Conservation (phyloP, 1,140 invertebrate species). For the Drosophila leontia region DNA sequence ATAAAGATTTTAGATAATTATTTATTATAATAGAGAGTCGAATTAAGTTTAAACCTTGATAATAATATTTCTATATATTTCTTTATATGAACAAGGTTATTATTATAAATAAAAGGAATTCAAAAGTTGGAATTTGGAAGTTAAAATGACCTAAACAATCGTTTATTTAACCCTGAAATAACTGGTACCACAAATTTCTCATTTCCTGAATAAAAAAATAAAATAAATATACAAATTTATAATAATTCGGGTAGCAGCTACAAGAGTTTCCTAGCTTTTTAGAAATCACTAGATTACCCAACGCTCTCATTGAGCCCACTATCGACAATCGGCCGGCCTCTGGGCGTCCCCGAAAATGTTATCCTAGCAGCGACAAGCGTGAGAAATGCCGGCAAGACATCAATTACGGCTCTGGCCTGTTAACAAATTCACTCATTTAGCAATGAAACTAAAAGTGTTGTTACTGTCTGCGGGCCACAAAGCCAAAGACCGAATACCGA, state of each 20-base stretch:
- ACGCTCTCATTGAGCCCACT: slow-evolving; percentile 9
- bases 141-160: neutral
- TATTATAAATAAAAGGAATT: neutral
- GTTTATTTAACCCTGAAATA: neutral
- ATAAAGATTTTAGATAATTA: neutral
- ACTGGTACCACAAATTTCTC: neutral
- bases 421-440: slow-evolving; percentile 82
- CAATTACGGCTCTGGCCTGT: slow-evolving; percentile 57
- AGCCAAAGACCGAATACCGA: slow-evolving; percentile 22
- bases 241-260: neutral
- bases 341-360: slow-evolving; percentile 43
- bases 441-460: slow-evolving; percentile 81
- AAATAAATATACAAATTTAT: neutral
- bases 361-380: slow-evolving; percentile 63
- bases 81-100: neutral
- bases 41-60: slow-evolving; percentile 1
- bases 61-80: neutral
- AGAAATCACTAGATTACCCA: slow-evolving; percentile 5
- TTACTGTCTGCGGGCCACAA: slow-evolving; percentile 59
- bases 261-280: neutral
- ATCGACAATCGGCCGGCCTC: slow-evolving; percentile 32
- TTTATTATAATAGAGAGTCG: neutral
- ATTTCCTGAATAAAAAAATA: neutral
- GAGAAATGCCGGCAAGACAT: slow-evolving; percentile 53
- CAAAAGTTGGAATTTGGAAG: neutral